phyloP scores from a whole-genome alignment of 2,113 vertebrate species.

The Brevimyrus niger region DNA sequence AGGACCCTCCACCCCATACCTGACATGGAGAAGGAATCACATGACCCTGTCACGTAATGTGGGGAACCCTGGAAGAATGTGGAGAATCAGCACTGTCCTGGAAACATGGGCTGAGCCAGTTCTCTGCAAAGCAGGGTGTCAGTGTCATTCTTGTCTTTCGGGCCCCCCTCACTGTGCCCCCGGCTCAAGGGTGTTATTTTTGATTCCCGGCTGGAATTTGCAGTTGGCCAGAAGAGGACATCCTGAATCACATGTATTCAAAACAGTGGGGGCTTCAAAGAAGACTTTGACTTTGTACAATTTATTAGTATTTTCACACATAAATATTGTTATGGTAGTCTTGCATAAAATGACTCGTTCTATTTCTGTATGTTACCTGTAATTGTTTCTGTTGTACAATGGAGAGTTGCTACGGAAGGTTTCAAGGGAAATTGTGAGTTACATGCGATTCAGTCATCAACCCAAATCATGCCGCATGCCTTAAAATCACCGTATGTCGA shows the following conservation, averaged over 20 bases:
- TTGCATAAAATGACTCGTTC: not conserved
- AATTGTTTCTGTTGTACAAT: not conserved
- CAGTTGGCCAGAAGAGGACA: not conserved
- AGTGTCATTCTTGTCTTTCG: not conserved
- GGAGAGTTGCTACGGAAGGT: not conserved
- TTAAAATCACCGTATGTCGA: not conserved
- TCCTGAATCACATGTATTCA: not conserved
- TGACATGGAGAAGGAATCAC: not conserved
- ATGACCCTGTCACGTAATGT: not conserved
- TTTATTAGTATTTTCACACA: not conserved
- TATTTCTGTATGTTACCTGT: not conserved
- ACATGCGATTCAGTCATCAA: not conserved
- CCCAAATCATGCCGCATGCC: not conserved
- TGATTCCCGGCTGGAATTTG: constrained; percentile 1
- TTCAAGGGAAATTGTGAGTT: not conserved
- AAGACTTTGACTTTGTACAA: not conserved
- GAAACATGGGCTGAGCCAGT: not conserved
- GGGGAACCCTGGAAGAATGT: not conserved
- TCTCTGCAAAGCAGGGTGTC: not conserved
- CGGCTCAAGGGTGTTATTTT: not conserved
- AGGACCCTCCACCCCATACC: not conserved
- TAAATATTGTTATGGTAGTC: not conserved
- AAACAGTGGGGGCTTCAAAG: not conserved
- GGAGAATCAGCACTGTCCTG: not conserved
- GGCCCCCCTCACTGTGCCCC: not conserved